phyloP scores from a whole-genome alignment of 2,113 vertebrate genomes.

The Mirounga angustirostris region DNA sequence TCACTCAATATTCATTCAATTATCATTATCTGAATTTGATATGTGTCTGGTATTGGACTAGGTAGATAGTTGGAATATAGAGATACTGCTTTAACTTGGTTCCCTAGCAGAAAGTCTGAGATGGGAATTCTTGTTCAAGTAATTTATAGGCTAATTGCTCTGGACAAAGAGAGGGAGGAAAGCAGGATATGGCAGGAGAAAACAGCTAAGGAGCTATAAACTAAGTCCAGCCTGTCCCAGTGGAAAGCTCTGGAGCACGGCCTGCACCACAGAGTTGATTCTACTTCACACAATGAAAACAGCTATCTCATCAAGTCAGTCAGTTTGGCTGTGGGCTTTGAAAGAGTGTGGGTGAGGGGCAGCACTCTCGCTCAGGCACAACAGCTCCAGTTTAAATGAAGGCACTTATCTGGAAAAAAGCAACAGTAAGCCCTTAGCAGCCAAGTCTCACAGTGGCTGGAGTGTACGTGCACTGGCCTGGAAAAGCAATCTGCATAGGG shows the following conservation, averaged over 20 bases:
- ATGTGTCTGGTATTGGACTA: not conserved
- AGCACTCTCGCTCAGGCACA: not conserved
- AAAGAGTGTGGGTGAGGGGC: not conserved
- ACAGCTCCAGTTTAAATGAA: not conserved
- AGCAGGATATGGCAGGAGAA: not conserved
- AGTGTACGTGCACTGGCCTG: fast-evolving
- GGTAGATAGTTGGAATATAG: too few relatives aligned
- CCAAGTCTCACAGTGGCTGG: too few relatives aligned
- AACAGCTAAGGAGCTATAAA: not conserved
- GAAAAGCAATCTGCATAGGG: too few relatives aligned
- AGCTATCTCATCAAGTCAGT: not conserved
- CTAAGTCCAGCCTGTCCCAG: too few relatives aligned
- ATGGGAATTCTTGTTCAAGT: not conserved
- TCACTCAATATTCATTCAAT: not conserved
- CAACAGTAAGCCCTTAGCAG: not conserved
- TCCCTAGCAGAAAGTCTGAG: not conserved
- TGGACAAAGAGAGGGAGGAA: not conserved
- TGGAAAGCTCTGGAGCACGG: not conserved
- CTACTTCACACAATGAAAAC: not conserved
- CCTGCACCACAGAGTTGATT: not conserved
- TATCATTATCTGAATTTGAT: not conserved
- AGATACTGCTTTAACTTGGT: not conserved
- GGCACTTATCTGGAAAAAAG: not conserved
- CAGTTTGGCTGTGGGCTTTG: not conserved
- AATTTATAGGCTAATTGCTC: not conserved